phyloP scores from a whole-genome alignment of 2,797 vertebrate genomes.

The Pelochelys cantorii region DNA sequence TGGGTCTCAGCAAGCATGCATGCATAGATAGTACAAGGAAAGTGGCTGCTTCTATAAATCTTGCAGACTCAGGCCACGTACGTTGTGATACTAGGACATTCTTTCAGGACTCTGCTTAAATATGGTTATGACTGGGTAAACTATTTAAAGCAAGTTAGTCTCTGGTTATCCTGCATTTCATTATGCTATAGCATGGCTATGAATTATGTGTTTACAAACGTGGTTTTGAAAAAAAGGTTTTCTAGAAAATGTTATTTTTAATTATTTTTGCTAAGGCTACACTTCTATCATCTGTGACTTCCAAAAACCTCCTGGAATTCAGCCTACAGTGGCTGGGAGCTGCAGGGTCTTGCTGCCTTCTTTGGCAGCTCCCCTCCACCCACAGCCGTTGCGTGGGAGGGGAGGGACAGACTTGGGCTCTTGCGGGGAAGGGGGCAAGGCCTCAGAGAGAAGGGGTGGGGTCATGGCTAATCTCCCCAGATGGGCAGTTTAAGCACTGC shows the following conservation, averaged over 20 bases:
- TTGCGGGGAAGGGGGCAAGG: no score
- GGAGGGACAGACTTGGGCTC: not conserved
- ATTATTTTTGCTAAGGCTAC: not conserved
- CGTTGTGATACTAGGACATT: not conserved
- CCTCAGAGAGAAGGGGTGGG: no score
- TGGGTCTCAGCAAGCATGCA: not conserved
- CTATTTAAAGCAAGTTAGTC: not conserved
- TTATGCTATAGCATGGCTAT: not conserved
- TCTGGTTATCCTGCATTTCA: not conserved
- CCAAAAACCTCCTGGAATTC: no score
- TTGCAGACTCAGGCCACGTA: not conserved
- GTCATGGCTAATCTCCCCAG: no score
- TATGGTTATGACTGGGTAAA: not conserved
- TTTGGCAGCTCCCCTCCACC: no score
- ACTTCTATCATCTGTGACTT: no score
- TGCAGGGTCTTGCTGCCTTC: no score
- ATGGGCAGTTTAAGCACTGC: no score
- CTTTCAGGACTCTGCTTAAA: not conserved
- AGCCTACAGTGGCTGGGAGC: no score
- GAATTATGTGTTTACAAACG: not conserved
- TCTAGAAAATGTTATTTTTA: not conserved
- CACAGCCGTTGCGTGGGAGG: no score
- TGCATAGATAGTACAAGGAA: not conserved
- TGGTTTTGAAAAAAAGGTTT: not conserved
- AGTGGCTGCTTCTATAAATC: not conserved